Conservation (phyloP, 2,113 vertebrate species). For the Tragelaphus buxtoni region DNA sequence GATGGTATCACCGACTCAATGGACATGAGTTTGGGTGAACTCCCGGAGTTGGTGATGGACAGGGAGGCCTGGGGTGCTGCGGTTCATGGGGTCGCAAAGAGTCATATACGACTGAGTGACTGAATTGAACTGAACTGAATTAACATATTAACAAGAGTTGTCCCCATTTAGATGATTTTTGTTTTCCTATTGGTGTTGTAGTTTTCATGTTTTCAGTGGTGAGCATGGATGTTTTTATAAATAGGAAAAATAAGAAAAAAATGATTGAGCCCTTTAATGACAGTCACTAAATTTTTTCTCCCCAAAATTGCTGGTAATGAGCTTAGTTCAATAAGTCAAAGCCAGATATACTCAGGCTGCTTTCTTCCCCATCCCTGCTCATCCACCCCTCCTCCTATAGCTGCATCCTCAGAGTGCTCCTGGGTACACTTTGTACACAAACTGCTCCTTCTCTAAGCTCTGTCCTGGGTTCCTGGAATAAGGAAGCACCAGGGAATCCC, state of each 20-base stretch:
- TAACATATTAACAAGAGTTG: neutral
- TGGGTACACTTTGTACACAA: neutral
- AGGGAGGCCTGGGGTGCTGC: neutral
- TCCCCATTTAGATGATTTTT: neutral
- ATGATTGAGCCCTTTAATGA: neutral
- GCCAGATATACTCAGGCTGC: neutral
- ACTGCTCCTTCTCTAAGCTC: neutral
- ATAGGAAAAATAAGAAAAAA: neutral
- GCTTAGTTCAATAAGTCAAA: neutral
- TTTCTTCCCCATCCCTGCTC: neutral
- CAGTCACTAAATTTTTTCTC: neutral
- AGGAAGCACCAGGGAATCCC: neutral
- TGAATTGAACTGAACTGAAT: neutral
- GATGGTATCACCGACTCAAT: neutral
- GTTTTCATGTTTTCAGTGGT: neutral
- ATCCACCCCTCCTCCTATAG: neutral
- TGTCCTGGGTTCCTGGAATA: slow-evolving; percentile 20
- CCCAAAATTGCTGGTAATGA: neutral
- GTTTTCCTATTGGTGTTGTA: neutral
- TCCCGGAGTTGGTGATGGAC: rapidly evolving
- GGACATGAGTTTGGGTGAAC: neutral
- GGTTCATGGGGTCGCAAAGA: neutral
- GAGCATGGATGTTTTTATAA: neutral
- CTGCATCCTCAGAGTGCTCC: neutral
- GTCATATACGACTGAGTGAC: rapidly evolving